Base-by-base conservation (phyloP, 2,113 vertebrate genomes). In the Eptatretus burgeri region DNA sequence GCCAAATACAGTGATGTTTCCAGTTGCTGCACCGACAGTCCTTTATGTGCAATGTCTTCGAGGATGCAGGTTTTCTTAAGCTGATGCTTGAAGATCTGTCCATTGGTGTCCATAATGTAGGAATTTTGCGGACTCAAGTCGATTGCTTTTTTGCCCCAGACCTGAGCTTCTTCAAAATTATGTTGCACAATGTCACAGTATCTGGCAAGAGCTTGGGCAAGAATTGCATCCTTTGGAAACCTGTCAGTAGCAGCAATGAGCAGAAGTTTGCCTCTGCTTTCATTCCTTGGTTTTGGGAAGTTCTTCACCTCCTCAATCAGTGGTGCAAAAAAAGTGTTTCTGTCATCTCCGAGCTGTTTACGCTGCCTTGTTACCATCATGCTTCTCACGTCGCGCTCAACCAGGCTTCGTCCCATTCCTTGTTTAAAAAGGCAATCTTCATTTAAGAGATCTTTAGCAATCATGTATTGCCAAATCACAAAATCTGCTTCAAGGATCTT, bases 161-260 rank as follows among this genome's bases (percentile, higher is more conserved):
- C 0, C 5, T 75, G 72, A 66, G 82, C 79, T 64, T 49, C 49
- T 12, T 14, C 19, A 69, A 80, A 86, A 13, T 80, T 70, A 17
- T 69, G 79, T 63, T 77, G 74, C 67, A 71, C 78, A 2, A 83
- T 73, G 69, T 77, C 83, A 65, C 76, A 76, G 67, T 84, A 75
- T 66, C 82, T 79, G 66, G 80, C 78, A n/a, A 84, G 70, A 51
- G 77, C 77, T 73, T 85, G 82, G 66, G 68, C 75, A 66, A 84
- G 72, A 51, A 75, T 67, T 2, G 73, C 69, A 71, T 82, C 76
- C 66, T 79, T 72, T 49, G 69, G 64, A 60, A 80, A 81, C 67
- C 69, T 70, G 51, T 51, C n/a, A 2, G 70, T 73, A 67, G 77
- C 79, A 71, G 71, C 72, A 14, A 7, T 53, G 62, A 84, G 71